Evolutionary conservation across 2,113 vertebrate species (phyloP).

Genomic region (Sarotherodon lohbergeri): DNA sequence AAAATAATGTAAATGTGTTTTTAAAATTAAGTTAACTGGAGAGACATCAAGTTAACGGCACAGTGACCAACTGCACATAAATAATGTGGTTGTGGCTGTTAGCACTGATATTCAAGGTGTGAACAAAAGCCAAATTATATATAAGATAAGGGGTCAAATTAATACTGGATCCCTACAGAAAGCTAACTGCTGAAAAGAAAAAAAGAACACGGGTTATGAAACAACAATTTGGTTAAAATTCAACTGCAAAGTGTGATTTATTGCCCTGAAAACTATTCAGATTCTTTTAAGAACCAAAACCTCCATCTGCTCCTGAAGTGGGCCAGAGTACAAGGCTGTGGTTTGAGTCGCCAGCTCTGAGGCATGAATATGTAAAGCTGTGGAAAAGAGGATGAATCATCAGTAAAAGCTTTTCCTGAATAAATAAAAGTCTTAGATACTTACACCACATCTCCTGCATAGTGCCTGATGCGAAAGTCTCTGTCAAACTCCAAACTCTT

Average conservation of each 20-base stretch:
- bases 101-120: not conserved
- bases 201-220: not conserved
- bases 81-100: not conserved
- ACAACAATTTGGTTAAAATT: not conserved
- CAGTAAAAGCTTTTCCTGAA: slow-evolving; percentile 1
- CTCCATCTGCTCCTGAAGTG: not conserved
- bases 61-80: fast-evolving
- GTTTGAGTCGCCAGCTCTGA: not conserved
- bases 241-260: not conserved
- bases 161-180: not conserved
- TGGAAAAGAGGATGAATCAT: not conserved
- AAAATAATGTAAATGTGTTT: not conserved
- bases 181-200: not conserved
- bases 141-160: not conserved
- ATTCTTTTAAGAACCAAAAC: not conserved
- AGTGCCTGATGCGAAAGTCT: slow-evolving; percentile 94
- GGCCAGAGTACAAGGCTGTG: not conserved
- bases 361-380: not conserved
- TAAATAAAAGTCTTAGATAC: slow-evolving; percentile 56
- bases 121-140: not conserved
- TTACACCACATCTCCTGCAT: slow-evolving; percentile 92
- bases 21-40: not conserved
- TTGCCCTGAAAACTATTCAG: not conserved
- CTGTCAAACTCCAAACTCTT: slow-evolving; percentile 92
- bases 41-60: not conserved